Evolutionary conservation across 1,140 invertebrate genomes (phyloP).

Genomic region (Phymastichus coffea): DNA sequence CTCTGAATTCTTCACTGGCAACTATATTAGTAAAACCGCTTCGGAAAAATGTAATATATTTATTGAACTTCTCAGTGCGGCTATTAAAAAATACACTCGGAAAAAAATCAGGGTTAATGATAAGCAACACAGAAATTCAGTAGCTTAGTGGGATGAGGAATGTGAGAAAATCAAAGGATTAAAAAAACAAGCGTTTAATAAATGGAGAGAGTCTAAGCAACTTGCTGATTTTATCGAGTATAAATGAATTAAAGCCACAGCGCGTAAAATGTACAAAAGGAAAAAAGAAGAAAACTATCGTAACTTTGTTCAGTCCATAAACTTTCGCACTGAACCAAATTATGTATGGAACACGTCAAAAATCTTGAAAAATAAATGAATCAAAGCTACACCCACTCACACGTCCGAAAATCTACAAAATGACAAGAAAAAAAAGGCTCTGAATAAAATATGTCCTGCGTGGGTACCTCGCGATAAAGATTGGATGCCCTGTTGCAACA

Average conservation of each 20-base stretch:
- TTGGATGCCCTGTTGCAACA: not conserved
- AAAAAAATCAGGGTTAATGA: not conserved
- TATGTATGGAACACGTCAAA: conserved; percentile 11
- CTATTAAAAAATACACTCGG: not conserved
- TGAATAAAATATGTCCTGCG: not conserved
- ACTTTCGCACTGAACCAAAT: not conserved
- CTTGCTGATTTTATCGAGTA: conserved; percentile 19
- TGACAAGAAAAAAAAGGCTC: not conserved
- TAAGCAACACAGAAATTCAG: not conserved
- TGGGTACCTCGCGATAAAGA: not conserved
- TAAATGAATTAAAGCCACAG: conserved; percentile 11
- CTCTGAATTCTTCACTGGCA: not conserved
- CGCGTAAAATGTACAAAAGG: conserved; percentile 14
- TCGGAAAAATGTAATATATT: not conserved
- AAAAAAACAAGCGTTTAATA: conserved; percentile 14
- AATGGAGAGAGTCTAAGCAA: conserved; percentile 18
- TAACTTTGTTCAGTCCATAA: not conserved
- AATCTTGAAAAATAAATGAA: not conserved
- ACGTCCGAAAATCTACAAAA: not conserved
- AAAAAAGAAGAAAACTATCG: not conserved
- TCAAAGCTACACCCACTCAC: not conserved
- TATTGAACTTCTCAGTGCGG: not conserved
- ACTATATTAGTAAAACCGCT: not conserved
- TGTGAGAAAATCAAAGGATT: conserved; percentile 15
- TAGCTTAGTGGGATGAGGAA: conserved; percentile 24